A percentile compares a stretch with the other conserved stretches of the same genome.
Conservation (phyloP, 2,797 vertebrate species). For the Aulostomus chinensis region DNA sequence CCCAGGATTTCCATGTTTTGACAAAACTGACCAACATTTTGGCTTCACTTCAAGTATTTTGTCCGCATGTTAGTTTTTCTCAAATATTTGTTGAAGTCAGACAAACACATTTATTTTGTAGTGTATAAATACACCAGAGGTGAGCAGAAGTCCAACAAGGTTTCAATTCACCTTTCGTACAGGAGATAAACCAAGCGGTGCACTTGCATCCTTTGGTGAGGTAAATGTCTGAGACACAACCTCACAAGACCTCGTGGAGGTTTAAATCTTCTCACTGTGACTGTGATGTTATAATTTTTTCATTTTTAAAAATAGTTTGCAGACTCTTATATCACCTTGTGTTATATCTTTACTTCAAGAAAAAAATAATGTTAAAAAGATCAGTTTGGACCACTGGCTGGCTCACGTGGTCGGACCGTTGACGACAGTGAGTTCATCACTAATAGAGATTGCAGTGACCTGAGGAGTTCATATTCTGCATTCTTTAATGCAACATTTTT, state of each 20-base stretch:
- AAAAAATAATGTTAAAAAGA: too few species aligned
- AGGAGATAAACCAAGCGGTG: conserved; percentile 1
- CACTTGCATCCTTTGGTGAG: background rate
- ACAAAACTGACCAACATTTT: background rate
- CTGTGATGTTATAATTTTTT: too few species aligned
- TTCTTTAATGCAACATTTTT: too few species aligned
- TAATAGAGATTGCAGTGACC: too few species aligned
- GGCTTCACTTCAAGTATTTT: conserved; percentile 5
- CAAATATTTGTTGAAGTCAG: conserved; percentile 24
- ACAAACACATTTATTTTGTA: conserved; percentile 32
- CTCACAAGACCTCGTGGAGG: background rate
- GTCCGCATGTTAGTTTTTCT: conserved; percentile 2
- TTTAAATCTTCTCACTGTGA: conserved; percentile 1
- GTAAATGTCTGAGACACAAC: too few species aligned
- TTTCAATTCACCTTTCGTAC: conserved; percentile 9
- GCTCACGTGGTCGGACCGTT: too few species aligned
- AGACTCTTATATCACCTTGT: too few species aligned
- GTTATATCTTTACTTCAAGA: too few species aligned
- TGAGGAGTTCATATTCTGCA: too few species aligned
- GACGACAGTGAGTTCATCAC: too few species aligned
- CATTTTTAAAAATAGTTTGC: too few species aligned
- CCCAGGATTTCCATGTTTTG: background rate
- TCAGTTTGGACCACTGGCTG: too few species aligned
- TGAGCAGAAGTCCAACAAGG: conserved; percentile 14
- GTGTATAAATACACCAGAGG: conserved; percentile 8